A percentile compares a stretch with the other conserved stretches of the same genome.
These are phyloP conservation scores for Bradysia coprophila DNA, from an alignment of 1,140 invertebrate species.

Conservation along the genomic window DNA sequence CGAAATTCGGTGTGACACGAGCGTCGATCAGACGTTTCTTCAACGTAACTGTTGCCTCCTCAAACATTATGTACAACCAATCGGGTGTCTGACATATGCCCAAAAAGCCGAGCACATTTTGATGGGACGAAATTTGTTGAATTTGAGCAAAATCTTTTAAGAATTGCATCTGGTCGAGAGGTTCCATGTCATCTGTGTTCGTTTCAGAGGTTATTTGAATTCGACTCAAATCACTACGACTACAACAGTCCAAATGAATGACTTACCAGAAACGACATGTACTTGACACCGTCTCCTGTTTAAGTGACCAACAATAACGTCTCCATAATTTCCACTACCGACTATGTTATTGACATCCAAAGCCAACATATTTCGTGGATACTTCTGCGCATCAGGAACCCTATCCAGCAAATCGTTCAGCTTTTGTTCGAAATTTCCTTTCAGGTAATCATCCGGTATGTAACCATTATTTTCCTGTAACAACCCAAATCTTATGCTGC, in stretches of 20 bases:
- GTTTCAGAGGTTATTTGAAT: slow-evolving; percentile 12
- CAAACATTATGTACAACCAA: slow-evolving; percentile 46
- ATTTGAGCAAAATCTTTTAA: slow-evolving; percentile 52
- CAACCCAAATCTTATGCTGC: slow-evolving; percentile 6
- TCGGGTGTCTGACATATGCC: slow-evolving; percentile 62
- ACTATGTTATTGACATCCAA: slow-evolving; percentile 44
- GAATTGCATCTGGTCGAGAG: slow-evolving; percentile 41
- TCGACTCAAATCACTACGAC: not conserved
- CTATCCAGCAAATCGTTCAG: slow-evolving; percentile 13
- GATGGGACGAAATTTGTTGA: slow-evolving; percentile 43
- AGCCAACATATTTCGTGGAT: slow-evolving; percentile 46
- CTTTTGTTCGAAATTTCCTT: slow-evolving; percentile 49
- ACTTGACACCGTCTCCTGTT: slow-evolving; percentile 10
- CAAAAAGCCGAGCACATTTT: slow-evolving; percentile 51
- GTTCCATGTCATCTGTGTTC: slow-evolving; percentile 35
- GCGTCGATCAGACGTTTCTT: slow-evolving; percentile 32
- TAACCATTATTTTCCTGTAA: slow-evolving; percentile 46
- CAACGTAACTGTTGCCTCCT: slow-evolving; percentile 40
- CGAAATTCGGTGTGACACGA: slow-evolving; percentile 6
- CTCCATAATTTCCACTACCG: slow-evolving; percentile 54
- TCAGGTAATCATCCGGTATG: slow-evolving; percentile 49
- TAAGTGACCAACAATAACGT: slow-evolving; percentile 40
- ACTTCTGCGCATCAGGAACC: slow-evolving; percentile 35
- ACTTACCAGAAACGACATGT: slow-evolving; percentile 14
- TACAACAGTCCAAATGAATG: slow-evolving; percentile 20